Base-by-base conservation (phyloP, 2,797 vertebrate species). In the Macropodus opercularis region DNA sequence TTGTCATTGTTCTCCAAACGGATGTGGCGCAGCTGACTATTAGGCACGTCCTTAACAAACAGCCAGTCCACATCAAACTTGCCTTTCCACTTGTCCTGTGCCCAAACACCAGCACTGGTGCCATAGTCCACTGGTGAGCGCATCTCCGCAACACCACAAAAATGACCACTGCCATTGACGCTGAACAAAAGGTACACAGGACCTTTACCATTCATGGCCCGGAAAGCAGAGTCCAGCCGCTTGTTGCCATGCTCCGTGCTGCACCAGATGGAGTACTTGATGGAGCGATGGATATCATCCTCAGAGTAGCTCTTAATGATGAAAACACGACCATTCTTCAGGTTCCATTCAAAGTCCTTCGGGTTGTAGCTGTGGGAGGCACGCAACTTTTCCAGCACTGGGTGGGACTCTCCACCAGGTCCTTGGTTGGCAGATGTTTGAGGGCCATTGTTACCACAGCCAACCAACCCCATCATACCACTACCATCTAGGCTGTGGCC, bases 211-310 rank as follows among this genome's bases (percentile, higher is more conserved):
- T 89, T 91, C 89, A 95, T 90, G 69, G 93, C 90, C 36, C 96
- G 94, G 84, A 96, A 98, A 61, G 96, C 96, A 8, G 93, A 91
- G 83, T 98, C 96, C 89, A 98, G 92, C 47, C 96, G 93, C 87
- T 96, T 97, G 93, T 98, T 99, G 83, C 97, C 97, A 0, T 98
- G 97, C 80, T 98, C 96, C 0, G 98, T 99, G 93, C 96, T 98
- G 89, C 98, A 99, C 98, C 98, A 99, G 90, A 99, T 97, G 63
- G 96, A 98, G 89, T 99, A 99, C 86, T 99, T 99, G 92, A 98
- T 99, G 91, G 98, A 99, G 83, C 98, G 97, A 85, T 99, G 97
- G 87, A 98, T 95, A 85, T 99, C 98, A 32, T 99, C 97, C 94
- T 99, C 98, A 0, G 96, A 98, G 90, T 98, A 98, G 91, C 96